Evolutionary conservation across 2,797 vertebrate species (phyloP).

Genomic region (Toxotes lorentzi): DNA sequence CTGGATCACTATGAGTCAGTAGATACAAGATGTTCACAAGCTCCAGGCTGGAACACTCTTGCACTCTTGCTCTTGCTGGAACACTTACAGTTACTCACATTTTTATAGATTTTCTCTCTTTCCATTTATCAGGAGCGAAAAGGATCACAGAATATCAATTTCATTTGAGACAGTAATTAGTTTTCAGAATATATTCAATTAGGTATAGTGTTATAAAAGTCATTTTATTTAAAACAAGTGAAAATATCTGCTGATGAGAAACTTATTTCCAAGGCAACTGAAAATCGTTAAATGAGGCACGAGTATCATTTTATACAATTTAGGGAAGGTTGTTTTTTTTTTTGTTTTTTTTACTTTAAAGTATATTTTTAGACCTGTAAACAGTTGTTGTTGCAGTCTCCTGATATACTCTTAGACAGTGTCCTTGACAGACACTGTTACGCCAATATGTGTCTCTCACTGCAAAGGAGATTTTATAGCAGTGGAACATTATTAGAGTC

Average conservation of each 20-base stretch:
- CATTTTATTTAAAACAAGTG: background rate
- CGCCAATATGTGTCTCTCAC: slow-evolving; percentile 9
- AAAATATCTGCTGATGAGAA: slow-evolving; percentile 6
- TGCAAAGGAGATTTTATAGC: slow-evolving; percentile 22
- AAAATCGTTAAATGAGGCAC: background rate
- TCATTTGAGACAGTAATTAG: background rate
- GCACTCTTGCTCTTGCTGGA: background rate
- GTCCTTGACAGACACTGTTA: background rate
- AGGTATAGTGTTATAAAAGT: background rate
- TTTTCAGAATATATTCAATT: background rate
- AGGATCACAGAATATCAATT: slow-evolving; percentile 3
- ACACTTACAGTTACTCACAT: background rate
- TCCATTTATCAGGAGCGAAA: background rate
- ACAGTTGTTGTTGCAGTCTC: background rate
- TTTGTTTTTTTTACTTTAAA: background rate
- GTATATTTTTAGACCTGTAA: slow-evolving; percentile 10
- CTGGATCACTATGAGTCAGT: background rate
- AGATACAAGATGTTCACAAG: slow-evolving; percentile 6
- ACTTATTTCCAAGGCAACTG: background rate
- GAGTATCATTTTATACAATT: background rate
- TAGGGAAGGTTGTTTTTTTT: background rate
- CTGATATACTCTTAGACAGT: background rate
- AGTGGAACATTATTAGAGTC: slow-evolving; percentile 37
- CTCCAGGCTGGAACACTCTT: slow-evolving; percentile 2
- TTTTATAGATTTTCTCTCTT: slow-evolving; percentile 1